Percentiles rank a stretch among this genome's conserved stretches.
These are phyloP conservation scores for Drosophila siamana DNA, from an alignment of 2,888 invertebrate genomes.

Conservation along the genomic window DNA sequence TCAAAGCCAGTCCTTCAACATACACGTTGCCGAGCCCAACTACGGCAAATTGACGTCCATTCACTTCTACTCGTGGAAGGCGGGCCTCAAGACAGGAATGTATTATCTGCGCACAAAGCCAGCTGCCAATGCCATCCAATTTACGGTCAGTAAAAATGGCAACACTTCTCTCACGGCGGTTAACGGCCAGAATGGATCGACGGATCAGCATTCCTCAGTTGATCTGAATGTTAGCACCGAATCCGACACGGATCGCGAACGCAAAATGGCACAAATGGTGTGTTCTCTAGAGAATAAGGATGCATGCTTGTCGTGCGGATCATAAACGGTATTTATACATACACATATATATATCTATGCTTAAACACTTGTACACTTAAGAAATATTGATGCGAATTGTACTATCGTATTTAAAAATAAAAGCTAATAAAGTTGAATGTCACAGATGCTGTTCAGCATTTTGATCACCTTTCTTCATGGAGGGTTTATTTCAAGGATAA, in stretches of 20 bases:
- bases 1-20: constrained; percentile 98
- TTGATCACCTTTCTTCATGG: not conserved
- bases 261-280: constrained; percentile 91
- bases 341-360: not conserved
- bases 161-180: constrained; percentile 79
- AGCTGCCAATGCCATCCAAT: constrained; percentile 98
- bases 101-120: constrained; percentile 98
- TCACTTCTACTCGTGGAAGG: constrained; percentile 99
- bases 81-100: constrained; percentile 99
- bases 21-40: constrained; percentile 97
- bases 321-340: constrained; percentile 86
- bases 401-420: constrained; percentile 13
- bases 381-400: constrained; percentile 1
- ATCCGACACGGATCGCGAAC: constrained; percentile 75
- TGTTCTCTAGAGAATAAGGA: constrained; percentile 96
- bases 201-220: constrained; percentile 22
- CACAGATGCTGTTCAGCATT: constrained; percentile 12
- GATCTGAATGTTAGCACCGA: constrained; percentile 8
- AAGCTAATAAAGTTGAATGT: constrained; percentile 12
- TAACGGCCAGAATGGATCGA: constrained; percentile 44
- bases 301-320: constrained; percentile 94
- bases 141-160: constrained; percentile 96
- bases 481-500: not conserved
- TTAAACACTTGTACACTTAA: constrained; percentile 2
- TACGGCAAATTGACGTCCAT: constrained; percentile 98